Conservation (phyloP, 1,140 invertebrate species). For the Marisa cornuarietis region DNA sequence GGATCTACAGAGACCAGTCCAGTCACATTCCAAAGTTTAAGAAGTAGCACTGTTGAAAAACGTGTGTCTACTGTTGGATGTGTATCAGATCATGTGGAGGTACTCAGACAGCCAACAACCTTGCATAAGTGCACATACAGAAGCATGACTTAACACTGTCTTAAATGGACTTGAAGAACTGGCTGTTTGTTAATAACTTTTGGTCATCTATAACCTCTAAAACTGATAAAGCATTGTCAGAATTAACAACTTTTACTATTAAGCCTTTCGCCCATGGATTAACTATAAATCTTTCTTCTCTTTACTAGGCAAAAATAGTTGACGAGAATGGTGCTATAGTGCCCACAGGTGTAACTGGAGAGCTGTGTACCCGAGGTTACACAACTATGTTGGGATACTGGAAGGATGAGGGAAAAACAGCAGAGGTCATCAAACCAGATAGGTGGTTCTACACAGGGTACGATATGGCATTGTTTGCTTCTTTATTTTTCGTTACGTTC, state of each 20-base stretch:
- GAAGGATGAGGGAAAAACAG: constrained; percentile 83
- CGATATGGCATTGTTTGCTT: neutral
- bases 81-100: constrained; percentile 82
- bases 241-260: constrained; percentile 4
- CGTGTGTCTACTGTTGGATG: constrained; percentile 81
- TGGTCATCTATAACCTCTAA: neutral
- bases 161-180: too few relatives aligned
- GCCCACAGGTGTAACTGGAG: constrained; percentile 80
- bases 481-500: neutral
- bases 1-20: constrained; percentile 90
- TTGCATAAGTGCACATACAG: too few relatives aligned
- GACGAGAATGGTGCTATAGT: constrained; percentile 78
- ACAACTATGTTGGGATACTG: constrained; percentile 87
- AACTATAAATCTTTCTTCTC: too few relatives aligned
- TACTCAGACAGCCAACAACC: constrained; percentile 60
- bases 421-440: constrained; percentile 75
- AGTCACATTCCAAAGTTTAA: constrained; percentile 73
- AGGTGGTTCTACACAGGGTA: constrained; percentile 93
- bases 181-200: too few relatives aligned
- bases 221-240: neutral
- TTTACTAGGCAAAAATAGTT: constrained; percentile 74
- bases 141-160: too few relatives aligned
- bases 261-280: neutral
- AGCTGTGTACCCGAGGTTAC: constrained; percentile 86
- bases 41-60: constrained; percentile 74